Percentiles rank a stretch among this genome's conserved stretches.
phyloP scores from a whole-genome alignment of 2,113 vertebrate species.

The Synchiropus splendidus region DNA sequence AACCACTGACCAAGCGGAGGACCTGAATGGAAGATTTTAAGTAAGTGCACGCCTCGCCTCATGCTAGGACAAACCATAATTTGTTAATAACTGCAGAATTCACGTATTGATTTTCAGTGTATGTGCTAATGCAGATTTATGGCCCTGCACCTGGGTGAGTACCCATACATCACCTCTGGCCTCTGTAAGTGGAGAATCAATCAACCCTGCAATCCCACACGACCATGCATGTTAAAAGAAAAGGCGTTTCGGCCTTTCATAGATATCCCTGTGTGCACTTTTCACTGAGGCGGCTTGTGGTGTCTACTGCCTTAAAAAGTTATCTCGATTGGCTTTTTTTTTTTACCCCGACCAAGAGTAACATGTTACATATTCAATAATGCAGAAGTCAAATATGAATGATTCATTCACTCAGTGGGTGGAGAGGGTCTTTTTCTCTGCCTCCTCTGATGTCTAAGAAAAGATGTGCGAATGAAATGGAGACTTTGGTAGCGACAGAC shows the following conservation, averaged over 20 bases:
- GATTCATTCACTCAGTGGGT: slow-evolving; percentile 44
- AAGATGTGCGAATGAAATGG: slow-evolving; percentile 10
- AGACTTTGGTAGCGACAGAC: slow-evolving; percentile 10
- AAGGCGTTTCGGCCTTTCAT: neutral
- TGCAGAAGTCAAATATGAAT: slow-evolving; percentile 52
- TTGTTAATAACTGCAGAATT: slow-evolving; percentile 5
- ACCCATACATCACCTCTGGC: slow-evolving; percentile 13
- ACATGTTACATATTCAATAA: slow-evolving; percentile 51
- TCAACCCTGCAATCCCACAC: slow-evolving; percentile 10
- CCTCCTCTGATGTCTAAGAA: slow-evolving; percentile 22
- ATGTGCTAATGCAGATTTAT: slow-evolving; percentile 14
- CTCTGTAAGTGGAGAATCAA: slow-evolving; percentile 11
- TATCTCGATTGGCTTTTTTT: slow-evolving; percentile 31
- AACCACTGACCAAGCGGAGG: too few species aligned
- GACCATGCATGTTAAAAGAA: slow-evolving; percentile 12
- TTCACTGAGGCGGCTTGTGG: neutral
- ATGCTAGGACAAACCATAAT: too few species aligned
- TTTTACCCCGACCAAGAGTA: slow-evolving; percentile 45
- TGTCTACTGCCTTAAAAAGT: slow-evolving; percentile 19
- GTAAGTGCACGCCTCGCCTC: too few species aligned
- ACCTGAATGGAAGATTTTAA: too few species aligned
- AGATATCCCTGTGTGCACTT: slow-evolving; percentile 11
- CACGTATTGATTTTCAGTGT: slow-evolving; percentile 13
- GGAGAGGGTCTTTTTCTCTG: slow-evolving; percentile 22
- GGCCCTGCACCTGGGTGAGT: slow-evolving; percentile 12